Conservation (phyloP, 2,113 vertebrate genomes). For the Gadus macrocephalus region DNA sequence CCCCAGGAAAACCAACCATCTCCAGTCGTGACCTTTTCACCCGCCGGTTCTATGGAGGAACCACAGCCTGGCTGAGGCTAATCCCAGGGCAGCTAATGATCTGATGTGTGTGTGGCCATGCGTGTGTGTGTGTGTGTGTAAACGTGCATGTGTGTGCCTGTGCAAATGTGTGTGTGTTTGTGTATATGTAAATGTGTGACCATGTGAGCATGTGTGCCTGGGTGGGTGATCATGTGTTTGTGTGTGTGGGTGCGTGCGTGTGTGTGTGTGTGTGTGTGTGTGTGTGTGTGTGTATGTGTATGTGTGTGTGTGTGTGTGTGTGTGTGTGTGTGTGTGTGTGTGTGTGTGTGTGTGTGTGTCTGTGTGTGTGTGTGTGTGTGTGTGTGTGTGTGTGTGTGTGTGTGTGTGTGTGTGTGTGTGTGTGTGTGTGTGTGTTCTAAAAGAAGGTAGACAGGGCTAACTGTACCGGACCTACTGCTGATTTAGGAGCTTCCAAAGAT, state of each 20-base stretch:
- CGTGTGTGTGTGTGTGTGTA: conserved; percentile 27
- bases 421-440: not conserved
- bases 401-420: not conserved
- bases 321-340: too few relatives aligned
- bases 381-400: not conserved
- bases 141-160: conserved; percentile 6
- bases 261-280: too few relatives aligned
- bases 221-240: not conserved
- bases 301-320: too few relatives aligned
- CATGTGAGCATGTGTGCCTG: not conserved
- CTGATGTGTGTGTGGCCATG: conserved; percentile 19
- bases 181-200: not conserved
- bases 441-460: not conserved
- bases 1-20: not conserved
- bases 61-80: conserved; percentile 21
- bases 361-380: too few relatives aligned
- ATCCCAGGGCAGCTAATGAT: conserved; percentile 47
- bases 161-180: not conserved
- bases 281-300: too few relatives aligned
- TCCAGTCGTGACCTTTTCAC: conserved; percentile 28
- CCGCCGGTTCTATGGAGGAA: conserved; percentile 23
- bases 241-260: not conserved
- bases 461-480: conserved; percentile 9
- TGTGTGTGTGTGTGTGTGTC: too few relatives aligned
- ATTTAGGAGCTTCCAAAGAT: conserved; percentile 33